Percentiles rank a stretch among this genome's conserved stretches.
Conservation (phyloP, 1,140 invertebrate species). For the Euschistus heros region DNA sequence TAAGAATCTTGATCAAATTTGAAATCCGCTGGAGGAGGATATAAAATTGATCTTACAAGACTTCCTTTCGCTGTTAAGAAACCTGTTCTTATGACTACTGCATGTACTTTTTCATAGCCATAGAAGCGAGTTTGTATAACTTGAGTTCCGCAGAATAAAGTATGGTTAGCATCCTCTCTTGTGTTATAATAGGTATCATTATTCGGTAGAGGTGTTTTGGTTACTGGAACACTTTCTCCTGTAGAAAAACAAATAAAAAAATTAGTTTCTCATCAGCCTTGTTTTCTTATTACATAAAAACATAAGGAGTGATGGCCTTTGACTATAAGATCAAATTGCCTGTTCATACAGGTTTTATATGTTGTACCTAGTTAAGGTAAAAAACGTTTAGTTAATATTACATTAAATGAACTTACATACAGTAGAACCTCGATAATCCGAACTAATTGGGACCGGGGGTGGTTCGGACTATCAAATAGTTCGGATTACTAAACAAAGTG, state of each 20-base stretch:
- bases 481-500: too few relatives aligned
- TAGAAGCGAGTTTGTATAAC: constrained; percentile 61
- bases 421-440: too few relatives aligned
- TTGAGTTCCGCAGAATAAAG: constrained; percentile 42
- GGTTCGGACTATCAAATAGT: too few relatives aligned
- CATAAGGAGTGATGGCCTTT: too few relatives aligned
- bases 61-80: constrained; percentile 84
- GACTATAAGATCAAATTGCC: too few relatives aligned
- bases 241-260: constrained; percentile 29
- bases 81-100: constrained; percentile 64
- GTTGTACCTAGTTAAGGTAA: too few relatives aligned
- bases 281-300: too few relatives aligned
- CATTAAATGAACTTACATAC: too few relatives aligned
- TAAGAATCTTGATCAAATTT: constrained; percentile 89
- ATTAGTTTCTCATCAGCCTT: not conserved
- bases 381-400: too few relatives aligned
- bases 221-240: constrained; percentile 65
- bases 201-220: constrained; percentile 75
- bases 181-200: constrained; percentile 53
- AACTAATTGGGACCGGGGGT: too few relatives aligned
- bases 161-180: constrained; percentile 78
- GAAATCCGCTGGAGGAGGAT: constrained; percentile 89
- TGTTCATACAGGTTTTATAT: too few relatives aligned
- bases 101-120: constrained; percentile 51
- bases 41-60: constrained; percentile 84